phyloP scores from a whole-genome alignment of 2,888 invertebrate species.

The Leptopterna dolabrata region DNA sequence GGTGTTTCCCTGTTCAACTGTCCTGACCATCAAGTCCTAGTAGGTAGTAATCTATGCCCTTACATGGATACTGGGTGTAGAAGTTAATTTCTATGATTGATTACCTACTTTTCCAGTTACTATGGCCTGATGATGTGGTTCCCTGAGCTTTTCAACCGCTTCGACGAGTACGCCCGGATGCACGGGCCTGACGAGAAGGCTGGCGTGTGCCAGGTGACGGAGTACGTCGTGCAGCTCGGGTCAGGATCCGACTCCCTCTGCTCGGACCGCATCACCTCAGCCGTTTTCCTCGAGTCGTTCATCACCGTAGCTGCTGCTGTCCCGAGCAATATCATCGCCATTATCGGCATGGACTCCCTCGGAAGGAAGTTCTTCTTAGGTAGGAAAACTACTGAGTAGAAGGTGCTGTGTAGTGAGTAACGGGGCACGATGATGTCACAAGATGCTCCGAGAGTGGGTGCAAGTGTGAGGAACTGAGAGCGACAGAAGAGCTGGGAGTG shows the following conservation, averaged over 20 bases:
- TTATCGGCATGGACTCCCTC: constrained; percentile 84
- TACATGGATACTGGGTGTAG: too few species aligned
- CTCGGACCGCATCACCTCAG: constrained; percentile 78
- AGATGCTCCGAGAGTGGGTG: too few species aligned
- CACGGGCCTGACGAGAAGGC: constrained; percentile 52
- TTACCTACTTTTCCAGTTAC: constrained; percentile 79
- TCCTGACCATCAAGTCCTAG: too few species aligned
- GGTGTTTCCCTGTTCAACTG: too few species aligned
- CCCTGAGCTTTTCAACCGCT: constrained; percentile 92
- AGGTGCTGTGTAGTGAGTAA: too few species aligned
- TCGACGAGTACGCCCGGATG: constrained; percentile 80
- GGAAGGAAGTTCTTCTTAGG: constrained; percentile 87
- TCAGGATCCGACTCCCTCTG: constrained; percentile 74
- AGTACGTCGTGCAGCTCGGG: constrained; percentile 78
- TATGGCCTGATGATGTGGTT: constrained; percentile 98
- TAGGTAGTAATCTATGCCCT: too few species aligned
- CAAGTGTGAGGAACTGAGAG: too few species aligned
- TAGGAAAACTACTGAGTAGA: constrained; percentile 65
- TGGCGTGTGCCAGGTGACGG: constrained; percentile 71
- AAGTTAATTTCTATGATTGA: too few species aligned
- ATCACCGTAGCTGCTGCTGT: constrained; percentile 88
- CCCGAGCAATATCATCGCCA: constrained; percentile 86
- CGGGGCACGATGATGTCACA: too few species aligned
- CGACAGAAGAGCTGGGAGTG: too few species aligned
- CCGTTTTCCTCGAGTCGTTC: constrained; percentile 86